Evolutionary conservation across 64 coral and sea anemone species (phyloP).

Genomic region (Montipora cactus): DNA sequence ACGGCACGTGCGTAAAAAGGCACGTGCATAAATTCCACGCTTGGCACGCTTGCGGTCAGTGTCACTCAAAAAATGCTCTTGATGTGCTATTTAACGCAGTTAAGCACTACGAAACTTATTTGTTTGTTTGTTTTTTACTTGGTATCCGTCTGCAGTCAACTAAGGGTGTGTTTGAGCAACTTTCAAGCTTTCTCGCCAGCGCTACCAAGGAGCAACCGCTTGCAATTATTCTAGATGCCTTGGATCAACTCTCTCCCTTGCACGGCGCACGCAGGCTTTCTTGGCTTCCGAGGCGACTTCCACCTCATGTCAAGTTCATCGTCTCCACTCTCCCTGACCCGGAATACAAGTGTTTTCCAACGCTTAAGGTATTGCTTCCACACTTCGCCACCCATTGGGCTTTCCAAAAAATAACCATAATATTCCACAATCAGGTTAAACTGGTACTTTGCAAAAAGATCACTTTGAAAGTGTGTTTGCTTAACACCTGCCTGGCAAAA

Average conservation of each 20-base stretch:
- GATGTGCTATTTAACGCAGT: neutral
- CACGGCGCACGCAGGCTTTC: constrained; percentile 64
- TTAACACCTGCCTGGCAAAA: no score
- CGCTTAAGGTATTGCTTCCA: constrained; percentile 58
- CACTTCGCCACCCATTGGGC: no score
- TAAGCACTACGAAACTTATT: neutral
- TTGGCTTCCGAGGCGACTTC: constrained; percentile 85
- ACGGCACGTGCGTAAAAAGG: no score
- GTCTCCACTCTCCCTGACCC: constrained; percentile 82
- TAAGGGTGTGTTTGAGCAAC: constrained; percentile 69
- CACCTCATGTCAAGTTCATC: constrained; percentile 75
- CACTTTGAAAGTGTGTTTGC: no score
- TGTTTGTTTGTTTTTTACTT: neutral
- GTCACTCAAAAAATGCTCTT: neutral
- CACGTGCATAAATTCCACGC: no score
- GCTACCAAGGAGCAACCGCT: constrained; percentile 65
- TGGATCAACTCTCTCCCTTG: constrained; percentile 77
- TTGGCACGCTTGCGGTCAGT: neutral
- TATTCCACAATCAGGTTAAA: no score
- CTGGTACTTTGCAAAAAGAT: no score
- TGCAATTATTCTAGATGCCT: constrained; percentile 76
- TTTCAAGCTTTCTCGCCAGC: constrained; percentile 64
- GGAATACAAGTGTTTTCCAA: constrained; percentile 84
- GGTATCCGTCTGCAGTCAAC: constrained; percentile 56
- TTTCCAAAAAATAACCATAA: no score